A percentile compares a stretch with the other conserved stretches of the same genome.
Evolutionary conservation across 92 coral and sea anemone genomes (phyloP).

Genomic region (Actinernus sp.): DNA sequence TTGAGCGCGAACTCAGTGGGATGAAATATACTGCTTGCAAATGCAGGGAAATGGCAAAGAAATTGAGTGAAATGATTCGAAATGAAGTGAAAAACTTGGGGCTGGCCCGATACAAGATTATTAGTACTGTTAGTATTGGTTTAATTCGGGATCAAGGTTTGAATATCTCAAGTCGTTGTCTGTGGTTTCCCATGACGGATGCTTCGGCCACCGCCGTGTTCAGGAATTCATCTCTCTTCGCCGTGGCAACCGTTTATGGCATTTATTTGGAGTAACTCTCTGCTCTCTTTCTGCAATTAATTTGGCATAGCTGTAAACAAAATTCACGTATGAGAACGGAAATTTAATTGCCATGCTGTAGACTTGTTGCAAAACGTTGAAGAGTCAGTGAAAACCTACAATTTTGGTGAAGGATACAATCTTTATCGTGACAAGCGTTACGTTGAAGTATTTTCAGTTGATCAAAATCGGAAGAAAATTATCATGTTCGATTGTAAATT

Average conservation of each 20-base stretch:
- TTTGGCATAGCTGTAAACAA: too few relatives aligned
- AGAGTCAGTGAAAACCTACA: too few relatives aligned
- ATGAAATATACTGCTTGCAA: constrained; percentile 26
- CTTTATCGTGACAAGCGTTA: too few relatives aligned
- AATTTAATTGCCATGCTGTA: too few relatives aligned
- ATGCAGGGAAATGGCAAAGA: constrained; percentile 56
- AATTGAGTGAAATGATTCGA: constrained; percentile 66
- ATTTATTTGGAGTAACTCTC: constrained; percentile 60
- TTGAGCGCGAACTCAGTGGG: constrained; percentile 21
- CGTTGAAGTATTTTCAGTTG: too few relatives aligned
- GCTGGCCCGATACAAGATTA: constrained; percentile 70
- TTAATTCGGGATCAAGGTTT: constrained; percentile 67
- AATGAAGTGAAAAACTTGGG: constrained; percentile 67
- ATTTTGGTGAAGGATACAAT: too few relatives aligned
- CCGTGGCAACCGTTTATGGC: constrained; percentile 70
- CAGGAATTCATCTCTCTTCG: constrained; percentile 54
- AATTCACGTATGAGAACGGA: too few relatives aligned
- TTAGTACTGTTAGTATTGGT: constrained; percentile 65
- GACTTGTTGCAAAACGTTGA: too few relatives aligned
- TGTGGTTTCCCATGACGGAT: constrained; percentile 78
- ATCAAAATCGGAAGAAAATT: too few relatives aligned
- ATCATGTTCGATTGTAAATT: too few relatives aligned
- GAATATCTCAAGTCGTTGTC: constrained; percentile 69
- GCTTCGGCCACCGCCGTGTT: constrained; percentile 61
- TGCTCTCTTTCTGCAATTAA: too few relatives aligned